Base-by-base conservation (phyloP, 2,113 vertebrate genomes). In the Pygoscelis antarcticus region DNA sequence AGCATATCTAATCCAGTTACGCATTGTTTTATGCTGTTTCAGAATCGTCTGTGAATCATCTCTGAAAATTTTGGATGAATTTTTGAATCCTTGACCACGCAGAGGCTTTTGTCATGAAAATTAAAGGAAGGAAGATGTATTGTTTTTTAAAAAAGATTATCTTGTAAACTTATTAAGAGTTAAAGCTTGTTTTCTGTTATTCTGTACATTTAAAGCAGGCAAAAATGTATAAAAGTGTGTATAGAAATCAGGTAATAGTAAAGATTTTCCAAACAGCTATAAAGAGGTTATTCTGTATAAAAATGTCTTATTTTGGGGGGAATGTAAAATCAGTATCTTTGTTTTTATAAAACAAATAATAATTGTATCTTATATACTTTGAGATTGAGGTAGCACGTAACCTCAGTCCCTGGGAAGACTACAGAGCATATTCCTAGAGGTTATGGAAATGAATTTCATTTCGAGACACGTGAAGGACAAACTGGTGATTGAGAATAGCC, bases 11-110 rank as follows among this genome's bases (percentile, higher is more conserved):
- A 97, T 69, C n/a, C 49, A 92, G 16, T 90, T 92, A 6, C 19
- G 34, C 13, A 17, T 57, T 91, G 44, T 51, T 92, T 94, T 92
- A 8, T 95, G 70, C 60, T 60, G 47, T 98, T 98, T 96, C 97
- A 99, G 99, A 94, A 93, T 96, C 78, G 97, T 99, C 54, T 99
- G 98, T 86, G 98, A 99, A 95, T 98, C 98, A 16, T 98, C 99
- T 52, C 80, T 98, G 92, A 99, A 95, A 93, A 97, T 97, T 69
- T 90, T 99, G 98, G 98, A 99, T 96, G 98, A 98, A 55, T 96
- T 99, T 93, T 97, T 99, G 92, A 96, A 93, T 93, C 92, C 81
- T 91, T 98, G 96, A 97, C 57, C 22, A 68, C 2, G 2, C 2
- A 7, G 55, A 89, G 60, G n/a, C 80, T 96, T 58, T 75, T 89